A percentile compares a stretch with the other conserved stretches of the same genome.
Conservation (phyloP, 2,888 invertebrate genomes). For the Rhodophaea formosa region DNA sequence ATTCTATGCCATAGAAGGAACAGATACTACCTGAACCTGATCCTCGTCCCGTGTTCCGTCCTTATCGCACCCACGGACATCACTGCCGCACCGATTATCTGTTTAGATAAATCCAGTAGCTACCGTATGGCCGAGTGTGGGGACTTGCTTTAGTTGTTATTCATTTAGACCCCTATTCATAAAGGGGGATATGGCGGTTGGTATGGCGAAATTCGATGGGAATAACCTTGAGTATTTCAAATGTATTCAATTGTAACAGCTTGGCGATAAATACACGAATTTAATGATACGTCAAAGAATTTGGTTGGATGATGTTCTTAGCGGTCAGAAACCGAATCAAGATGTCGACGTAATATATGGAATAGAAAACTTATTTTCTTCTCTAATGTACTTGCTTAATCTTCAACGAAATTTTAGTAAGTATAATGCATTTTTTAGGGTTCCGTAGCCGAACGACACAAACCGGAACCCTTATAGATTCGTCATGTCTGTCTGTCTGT, state of each 20-base stretch:
- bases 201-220: constrained; percentile 1
- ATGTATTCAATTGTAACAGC: not conserved
- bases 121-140: constrained; percentile 42
- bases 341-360: too few relatives aligned
- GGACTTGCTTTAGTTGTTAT: constrained; percentile 56
- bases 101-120: constrained; percentile 56
- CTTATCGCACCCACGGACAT: constrained; percentile 1
- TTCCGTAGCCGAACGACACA: too few relatives aligned
- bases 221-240: constrained; percentile 10
- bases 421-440: too few relatives aligned
- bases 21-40: not conserved
- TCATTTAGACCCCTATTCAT: constrained; percentile 49
- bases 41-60: not conserved
- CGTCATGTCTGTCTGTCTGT: too few relatives aligned
- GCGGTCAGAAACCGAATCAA: too few relatives aligned
- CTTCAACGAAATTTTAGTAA: too few relatives aligned
- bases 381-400: too few relatives aligned
- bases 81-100: constrained; percentile 49
- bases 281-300: too few relatives aligned
- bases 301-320: too few relatives aligned
- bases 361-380: too few relatives aligned
- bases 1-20: not conserved
- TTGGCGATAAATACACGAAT: not conserved
- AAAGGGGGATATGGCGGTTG: not conserved
- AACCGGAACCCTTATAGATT: too few relatives aligned